Conservation (phyloP, 1,140 invertebrate genomes). For the Pogonognathellus flavescens region DNA sequence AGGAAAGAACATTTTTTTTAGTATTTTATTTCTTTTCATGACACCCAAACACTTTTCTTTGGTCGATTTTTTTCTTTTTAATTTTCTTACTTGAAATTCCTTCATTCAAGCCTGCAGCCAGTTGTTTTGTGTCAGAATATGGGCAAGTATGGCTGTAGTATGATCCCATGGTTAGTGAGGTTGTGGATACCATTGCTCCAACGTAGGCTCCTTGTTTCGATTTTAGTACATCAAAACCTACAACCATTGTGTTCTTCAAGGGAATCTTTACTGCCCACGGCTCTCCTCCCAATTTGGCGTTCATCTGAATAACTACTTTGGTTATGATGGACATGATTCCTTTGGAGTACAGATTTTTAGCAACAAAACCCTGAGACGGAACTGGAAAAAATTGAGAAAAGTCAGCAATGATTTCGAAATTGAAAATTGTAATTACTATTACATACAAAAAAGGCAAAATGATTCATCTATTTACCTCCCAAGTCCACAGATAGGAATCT, state of each 20-base stretch:
- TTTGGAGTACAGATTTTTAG: slow-evolving; percentile 55
- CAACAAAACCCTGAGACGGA: slow-evolving; percentile 62
- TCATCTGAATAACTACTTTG: slow-evolving; percentile 76
- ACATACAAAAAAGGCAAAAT: background rate
- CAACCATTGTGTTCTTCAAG: slow-evolving; percentile 82
- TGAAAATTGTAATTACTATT: background rate
- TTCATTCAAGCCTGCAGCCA: slow-evolving; percentile 75
- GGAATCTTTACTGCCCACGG: slow-evolving; percentile 80
- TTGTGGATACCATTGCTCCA: slow-evolving; percentile 84
- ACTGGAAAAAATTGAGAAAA: slow-evolving; percentile 52
- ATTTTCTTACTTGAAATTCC: background rate
- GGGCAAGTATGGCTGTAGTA: slow-evolving; percentile 79
- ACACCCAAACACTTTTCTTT: too few relatives aligned
- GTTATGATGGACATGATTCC: slow-evolving; percentile 71
- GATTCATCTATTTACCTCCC: slow-evolving; percentile 55
- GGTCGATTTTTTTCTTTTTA: too few relatives aligned
- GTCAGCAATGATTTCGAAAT: background rate
- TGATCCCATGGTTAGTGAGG: slow-evolving; percentile 79
- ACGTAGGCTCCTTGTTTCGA: slow-evolving; percentile 70
- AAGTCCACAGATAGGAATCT: slow-evolving; percentile 85
- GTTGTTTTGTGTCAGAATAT: slow-evolving; percentile 69
- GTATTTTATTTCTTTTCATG: too few relatives aligned
- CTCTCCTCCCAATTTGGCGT: slow-evolving; percentile 75
- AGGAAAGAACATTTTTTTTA: too few relatives aligned
- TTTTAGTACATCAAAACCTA: slow-evolving; percentile 92